These are phyloP conservation scores for Ctenosaura bakeri DNA, from an alignment of 2,797 vertebrate species.

Conservation along the genomic window DNA sequence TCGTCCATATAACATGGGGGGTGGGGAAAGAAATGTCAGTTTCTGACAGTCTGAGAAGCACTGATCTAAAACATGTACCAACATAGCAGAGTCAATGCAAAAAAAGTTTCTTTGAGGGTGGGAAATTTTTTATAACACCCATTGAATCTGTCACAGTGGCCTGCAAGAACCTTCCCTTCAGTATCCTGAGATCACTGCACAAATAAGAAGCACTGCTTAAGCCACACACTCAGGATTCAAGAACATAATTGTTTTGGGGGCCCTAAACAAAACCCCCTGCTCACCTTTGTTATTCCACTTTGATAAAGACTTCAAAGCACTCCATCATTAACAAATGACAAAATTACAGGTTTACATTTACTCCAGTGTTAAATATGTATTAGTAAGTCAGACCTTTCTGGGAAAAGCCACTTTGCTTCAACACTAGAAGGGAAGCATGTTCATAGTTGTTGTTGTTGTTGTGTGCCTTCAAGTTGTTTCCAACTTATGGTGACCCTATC, in stretches of 20 bases:
- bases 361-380: not conserved
- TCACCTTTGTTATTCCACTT: not conserved
- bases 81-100: not conserved
- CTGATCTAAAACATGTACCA: not conserved
- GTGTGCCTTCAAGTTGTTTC: too few relatives aligned
- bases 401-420: not conserved
- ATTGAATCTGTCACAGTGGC: not conserved
- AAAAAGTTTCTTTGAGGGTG: not conserved
- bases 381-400: not conserved
- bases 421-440: not conserved
- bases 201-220: not conserved
- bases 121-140: not conserved
- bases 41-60: too few relatives aligned
- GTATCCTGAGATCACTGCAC: not conserved
- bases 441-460: not conserved
- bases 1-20: too few relatives aligned
- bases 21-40: too few relatives aligned
- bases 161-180: not conserved
- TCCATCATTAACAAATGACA: not conserved
- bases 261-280: not conserved
- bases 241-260: not conserved
- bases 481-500: too few relatives aligned
- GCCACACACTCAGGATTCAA: not conserved
- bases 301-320: not conserved
- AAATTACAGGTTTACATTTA: not conserved